Percentiles rank a stretch among this genome's conserved stretches.
These are phyloP conservation scores for Platynereis dumerilii DNA, from an alignment of 2,888 invertebrate genomes.

Conservation along the genomic window DNA sequence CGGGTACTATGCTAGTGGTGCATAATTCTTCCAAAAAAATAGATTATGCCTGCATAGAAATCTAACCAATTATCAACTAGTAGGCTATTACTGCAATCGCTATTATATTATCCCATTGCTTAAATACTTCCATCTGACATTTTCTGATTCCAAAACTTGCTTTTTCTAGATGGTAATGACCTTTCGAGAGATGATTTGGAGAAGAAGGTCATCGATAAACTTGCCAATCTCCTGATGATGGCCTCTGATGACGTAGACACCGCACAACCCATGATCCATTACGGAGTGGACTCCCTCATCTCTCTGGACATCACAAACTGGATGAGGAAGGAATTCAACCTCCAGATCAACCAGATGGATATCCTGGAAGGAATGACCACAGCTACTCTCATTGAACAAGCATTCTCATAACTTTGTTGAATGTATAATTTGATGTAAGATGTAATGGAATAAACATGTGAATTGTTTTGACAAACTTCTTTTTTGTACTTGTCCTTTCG, in stretches of 20 bases:
- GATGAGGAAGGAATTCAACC: constrained; percentile 22
- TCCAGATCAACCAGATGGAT: constrained; percentile 17
- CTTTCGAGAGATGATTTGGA: constrained; percentile 13
- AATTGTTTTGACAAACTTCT: too few relatives aligned
- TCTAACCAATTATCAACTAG: too few relatives aligned
- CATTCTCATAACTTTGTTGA: background rate
- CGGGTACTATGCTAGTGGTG: too few relatives aligned
- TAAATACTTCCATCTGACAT: too few relatives aligned
- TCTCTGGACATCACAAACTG: constrained; percentile 20
- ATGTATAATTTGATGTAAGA: too few relatives aligned
- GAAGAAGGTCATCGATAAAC: constrained; percentile 5
- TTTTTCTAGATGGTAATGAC: constrained; percentile 1
- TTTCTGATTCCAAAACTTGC: too few relatives aligned
- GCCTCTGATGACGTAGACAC: constrained; percentile 9
- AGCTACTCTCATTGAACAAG: constrained; percentile 5
- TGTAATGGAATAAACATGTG: too few relatives aligned
- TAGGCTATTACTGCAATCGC: too few relatives aligned
- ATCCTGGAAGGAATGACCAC: constrained; percentile 19
- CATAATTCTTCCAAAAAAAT: too few relatives aligned
- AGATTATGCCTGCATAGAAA: too few relatives aligned
- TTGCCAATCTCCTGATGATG: constrained; percentile 15
- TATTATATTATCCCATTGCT: too few relatives aligned
- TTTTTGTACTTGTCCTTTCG: too few relatives aligned
- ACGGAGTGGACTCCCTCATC: constrained; percentile 19
- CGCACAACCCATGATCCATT: constrained; percentile 12